Evolutionary conservation across 2,888 invertebrate species (phyloP), one percentile per base, ranked within the genome.

Genomic region (Lepidochrysops patricia): DNA sequence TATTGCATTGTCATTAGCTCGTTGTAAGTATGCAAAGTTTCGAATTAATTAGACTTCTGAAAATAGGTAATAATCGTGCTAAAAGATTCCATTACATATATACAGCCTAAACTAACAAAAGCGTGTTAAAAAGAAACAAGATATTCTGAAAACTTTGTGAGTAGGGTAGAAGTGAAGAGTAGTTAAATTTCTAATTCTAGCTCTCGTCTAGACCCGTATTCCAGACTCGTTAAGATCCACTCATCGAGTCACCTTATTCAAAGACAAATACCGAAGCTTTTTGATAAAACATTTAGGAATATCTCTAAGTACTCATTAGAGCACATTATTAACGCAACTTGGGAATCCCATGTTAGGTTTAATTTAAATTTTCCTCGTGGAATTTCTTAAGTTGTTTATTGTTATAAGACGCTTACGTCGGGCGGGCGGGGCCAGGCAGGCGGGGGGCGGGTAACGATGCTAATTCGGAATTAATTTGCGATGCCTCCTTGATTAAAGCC

Each of bases 391-490:
- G 73, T 73, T 78, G 79, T 81, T 82, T 81, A 83, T 84, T 82
- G 80, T 80, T 76, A 52, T 59, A 59, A 59, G 58, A 52, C 26
- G 50, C 52, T 73, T 71, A 68, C 71, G 72, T 71, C 70, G 68
- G 64, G 72, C 66, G 70, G 71, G 70, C 69, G 52, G 52, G n/a
- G 15, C 13, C 13, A 6, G 19, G 15, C 13, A 13, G 2, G 52
- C 32, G 32, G 54, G 27, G 32, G 34, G 58, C 34, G 35, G 52
- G 72, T 72, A 77, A 79, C 75, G 80, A 75, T 73, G 77, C 78
- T 83, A 82, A 82, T 82, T 82, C 75, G 67, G 74, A 81, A 84
- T 84, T 85, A 84, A 86, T 84, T 85, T 76, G 73, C 74, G 75
- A 79, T 77, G 71, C 70, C 71, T 72, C 68, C 76, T 80, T 87